Evolutionary conservation across 2,113 vertebrate species (phyloP), one percentile per base, ranked within the genome.

Genomic region (Dendrocopos noguchii): DNA sequence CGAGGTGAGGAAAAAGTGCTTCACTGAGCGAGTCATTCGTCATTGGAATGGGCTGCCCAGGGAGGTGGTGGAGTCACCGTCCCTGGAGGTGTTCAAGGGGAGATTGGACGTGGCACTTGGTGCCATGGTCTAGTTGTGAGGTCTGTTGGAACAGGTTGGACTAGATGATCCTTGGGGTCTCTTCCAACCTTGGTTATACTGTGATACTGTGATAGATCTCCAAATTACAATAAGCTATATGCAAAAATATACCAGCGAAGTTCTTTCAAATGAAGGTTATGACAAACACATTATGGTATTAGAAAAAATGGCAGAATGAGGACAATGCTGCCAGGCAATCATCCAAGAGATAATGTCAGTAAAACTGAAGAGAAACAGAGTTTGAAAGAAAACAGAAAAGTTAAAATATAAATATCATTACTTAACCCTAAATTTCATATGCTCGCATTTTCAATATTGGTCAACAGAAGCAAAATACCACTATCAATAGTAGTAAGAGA

Each of bases 271-370:
- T 3, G 2, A 84, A 93, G 87, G 50, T 91, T 87, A 82, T 73
- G 66, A 87, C 84, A 92, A 91, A 76, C 75, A 82, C 39, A 80
- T 81, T 44, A 72, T 25, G 28, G 84, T 50, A 57, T 63, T 81
- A 82, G n/a, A 66, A 90, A 83, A 94, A 92, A 90, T 52, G 60
- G 90, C 87, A 87, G 91, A 89, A 92, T 77, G 79, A 89, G 87
- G 79, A 82, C 87, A 91, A 63, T 42, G 74, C 36, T 83, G 90
- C 82, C 79, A 70, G 20, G 64, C 36, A 87, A 77, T 80, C 78
- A 84, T 33, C 36, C 63, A 63, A 89, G 87, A 95, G 91, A 91
- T 66, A 84, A 25, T 0, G 0, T 55, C 78, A 89, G 71, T 79
- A 72, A 87, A 92, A 84, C 71, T 85, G 64, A 73, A 87, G 47